Percentiles rank a stretch among this genome's conserved stretches.
Evolutionary conservation across 2,797 vertebrate species (phyloP).

Genomic region (Sebastes minor): DNA sequence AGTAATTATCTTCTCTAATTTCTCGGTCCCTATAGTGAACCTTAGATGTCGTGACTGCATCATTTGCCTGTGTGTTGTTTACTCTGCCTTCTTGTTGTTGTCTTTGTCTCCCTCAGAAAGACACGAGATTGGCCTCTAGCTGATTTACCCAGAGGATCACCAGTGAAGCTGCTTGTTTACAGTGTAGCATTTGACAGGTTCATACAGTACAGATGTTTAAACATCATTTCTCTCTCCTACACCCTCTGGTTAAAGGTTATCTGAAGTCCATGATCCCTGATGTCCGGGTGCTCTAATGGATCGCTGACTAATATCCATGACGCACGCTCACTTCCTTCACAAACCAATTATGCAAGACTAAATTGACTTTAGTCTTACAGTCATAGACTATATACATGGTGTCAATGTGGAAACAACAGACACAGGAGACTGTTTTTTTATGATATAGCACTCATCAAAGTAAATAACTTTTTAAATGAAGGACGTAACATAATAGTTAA

Average conservation of each 20-base stretch:
- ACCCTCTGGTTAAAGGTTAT: conserved; percentile 7
- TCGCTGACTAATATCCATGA: conserved; percentile 14
- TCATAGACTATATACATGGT: neutral
- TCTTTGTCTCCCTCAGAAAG: neutral
- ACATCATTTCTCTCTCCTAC: neutral
- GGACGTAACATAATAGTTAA: neutral
- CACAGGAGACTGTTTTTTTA: neutral
- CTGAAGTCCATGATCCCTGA: conserved; percentile 14
- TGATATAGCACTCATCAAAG: neutral
- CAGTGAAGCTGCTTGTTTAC: too few species aligned
- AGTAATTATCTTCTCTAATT: neutral
- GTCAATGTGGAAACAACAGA: neutral
- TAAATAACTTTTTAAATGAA: neutral
- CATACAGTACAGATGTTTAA: neutral
- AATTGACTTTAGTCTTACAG: conserved; percentile 7
- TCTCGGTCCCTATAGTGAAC: neutral
- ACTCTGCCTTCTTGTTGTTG: neutral
- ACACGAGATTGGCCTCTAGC: neutral
- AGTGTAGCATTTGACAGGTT: neutral
- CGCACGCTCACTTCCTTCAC: conserved; percentile 27
- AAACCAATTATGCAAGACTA: conserved; percentile 37
- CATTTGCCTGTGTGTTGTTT: neutral
- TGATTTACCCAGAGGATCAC: neutral
- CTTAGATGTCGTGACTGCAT: neutral
- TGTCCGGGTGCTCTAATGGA: conserved; percentile 13